Percentiles rank a stretch among this genome's conserved stretches.
phyloP scores from a whole-genome alignment of 2,113 vertebrate genomes.

The Pedetes capensis region DNA sequence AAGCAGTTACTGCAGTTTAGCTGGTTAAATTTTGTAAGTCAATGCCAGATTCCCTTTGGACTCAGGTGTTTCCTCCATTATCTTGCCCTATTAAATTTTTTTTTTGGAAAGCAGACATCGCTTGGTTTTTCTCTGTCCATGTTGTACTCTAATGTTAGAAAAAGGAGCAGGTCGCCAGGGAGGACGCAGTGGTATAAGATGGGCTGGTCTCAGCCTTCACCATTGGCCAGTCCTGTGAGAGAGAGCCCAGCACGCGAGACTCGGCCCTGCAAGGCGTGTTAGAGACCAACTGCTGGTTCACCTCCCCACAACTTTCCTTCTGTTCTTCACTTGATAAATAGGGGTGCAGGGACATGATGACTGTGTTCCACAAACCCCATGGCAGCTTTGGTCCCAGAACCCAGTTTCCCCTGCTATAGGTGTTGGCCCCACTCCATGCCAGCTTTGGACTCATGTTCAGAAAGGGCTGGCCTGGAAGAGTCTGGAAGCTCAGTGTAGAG shows the following conservation, averaged over 20 bases:
- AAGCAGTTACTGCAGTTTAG: accelerated
- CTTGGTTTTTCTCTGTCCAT: neutral
- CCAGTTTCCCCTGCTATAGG: neutral
- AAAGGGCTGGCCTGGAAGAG: neutral
- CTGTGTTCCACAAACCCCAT: neutral
- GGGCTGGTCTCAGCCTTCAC: neutral
- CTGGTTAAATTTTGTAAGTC: neutral
- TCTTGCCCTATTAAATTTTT: neutral
- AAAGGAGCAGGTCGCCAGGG: neutral
- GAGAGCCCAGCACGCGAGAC: too few species aligned
- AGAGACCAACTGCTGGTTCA: neutral
- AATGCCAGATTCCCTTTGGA: neutral
- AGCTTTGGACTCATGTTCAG: neutral
- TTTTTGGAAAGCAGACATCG: neutral
- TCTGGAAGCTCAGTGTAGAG: neutral
- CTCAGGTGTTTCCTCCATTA: neutral
- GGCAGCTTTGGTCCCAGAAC: neutral
- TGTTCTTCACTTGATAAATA: neutral
- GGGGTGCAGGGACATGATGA: neutral
- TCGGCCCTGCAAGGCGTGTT: neutral
- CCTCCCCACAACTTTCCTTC: neutral
- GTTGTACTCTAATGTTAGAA: neutral
- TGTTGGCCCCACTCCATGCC: neutral
- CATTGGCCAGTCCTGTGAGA: accelerated
- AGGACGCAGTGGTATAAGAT: accelerated